Evolutionary conservation across 2,797 vertebrate species (phyloP).

Genomic region (Sparus aurata): DNA sequence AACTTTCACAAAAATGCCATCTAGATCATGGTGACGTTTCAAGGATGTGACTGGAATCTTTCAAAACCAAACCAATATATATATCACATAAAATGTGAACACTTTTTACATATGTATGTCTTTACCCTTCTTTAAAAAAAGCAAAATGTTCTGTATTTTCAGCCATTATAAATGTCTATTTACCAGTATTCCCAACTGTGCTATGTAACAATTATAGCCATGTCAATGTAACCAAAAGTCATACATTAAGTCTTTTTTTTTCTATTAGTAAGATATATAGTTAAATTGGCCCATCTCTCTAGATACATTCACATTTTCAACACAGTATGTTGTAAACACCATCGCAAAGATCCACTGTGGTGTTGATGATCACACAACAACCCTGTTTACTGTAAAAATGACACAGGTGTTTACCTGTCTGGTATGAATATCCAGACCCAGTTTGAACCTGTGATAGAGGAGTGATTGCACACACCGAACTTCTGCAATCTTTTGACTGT

Average conservation of each 20-base stretch:
- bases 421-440: slow-evolving; percentile 32
- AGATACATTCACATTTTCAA: neutral
- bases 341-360: neutral
- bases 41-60: neutral
- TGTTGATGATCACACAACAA: neutral
- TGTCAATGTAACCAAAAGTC: neutral
- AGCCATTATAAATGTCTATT: neutral
- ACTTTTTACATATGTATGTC: neutral
- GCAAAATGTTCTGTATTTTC: too few species aligned
- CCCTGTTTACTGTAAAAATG: slow-evolving; percentile 30
- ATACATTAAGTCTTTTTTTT: neutral
- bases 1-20: neutral
- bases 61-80: neutral
- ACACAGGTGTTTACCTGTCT: slow-evolving; percentile 30
- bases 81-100: neutral
- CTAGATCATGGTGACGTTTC: neutral
- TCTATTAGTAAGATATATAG: neutral
- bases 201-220: neutral
- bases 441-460: slow-evolving; percentile 23
- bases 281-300: neutral
- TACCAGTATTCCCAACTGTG: neutral
- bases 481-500: slow-evolving; percentile 59
- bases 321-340: neutral
- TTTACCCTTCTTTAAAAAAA: neutral
- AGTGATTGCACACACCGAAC: slow-evolving; percentile 37